Conservation (phyloP, 2,888 invertebrate species). For the Leucophenga montana region DNA sequence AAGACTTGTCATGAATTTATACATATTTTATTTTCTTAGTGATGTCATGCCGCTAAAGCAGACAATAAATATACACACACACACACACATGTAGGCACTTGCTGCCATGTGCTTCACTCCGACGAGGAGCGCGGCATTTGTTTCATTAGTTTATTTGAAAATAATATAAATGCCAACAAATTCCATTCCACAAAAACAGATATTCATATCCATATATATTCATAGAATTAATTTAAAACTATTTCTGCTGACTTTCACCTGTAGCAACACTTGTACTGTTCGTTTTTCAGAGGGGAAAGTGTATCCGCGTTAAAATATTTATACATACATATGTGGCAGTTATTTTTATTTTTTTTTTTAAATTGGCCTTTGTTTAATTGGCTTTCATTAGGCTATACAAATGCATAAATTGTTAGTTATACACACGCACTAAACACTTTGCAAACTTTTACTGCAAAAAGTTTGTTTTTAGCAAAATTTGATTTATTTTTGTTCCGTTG, state of each 20-base stretch:
- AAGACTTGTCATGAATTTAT: slow-evolving; percentile 31
- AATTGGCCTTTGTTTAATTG: too few relatives aligned
- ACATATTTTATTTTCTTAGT: neutral
- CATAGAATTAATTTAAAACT: slow-evolving; percentile 22
- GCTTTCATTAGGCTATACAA: slow-evolving; percentile 46
- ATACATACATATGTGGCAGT: slow-evolving; percentile 33
- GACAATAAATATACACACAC: neutral
- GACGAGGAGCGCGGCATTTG: too few relatives aligned
- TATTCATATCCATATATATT: too few relatives aligned
- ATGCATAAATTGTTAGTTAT: neutral
- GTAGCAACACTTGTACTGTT: slow-evolving; percentile 45
- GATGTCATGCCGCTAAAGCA: too few relatives aligned
- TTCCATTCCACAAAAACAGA: neutral
- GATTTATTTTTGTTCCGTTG: slow-evolving; percentile 42
- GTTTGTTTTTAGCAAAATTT: slow-evolving; percentile 27
- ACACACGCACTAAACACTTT: slow-evolving; percentile 14
- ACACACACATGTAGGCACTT: slow-evolving; percentile 10
- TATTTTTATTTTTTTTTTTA: too few relatives aligned
- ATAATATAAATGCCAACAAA: neutral
- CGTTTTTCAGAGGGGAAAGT: slow-evolving; percentile 15
- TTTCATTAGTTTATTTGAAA: slow-evolving; percentile 14
- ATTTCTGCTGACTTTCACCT: neutral
- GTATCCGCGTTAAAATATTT: slow-evolving; percentile 15
- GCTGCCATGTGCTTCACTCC: slow-evolving; percentile 55
- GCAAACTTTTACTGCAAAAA: slow-evolving; percentile 20